Evolutionary conservation across 2,113 vertebrate genomes (phyloP), one percentile per base, ranked within the genome.

Genomic region (Anguilla rostrata): DNA sequence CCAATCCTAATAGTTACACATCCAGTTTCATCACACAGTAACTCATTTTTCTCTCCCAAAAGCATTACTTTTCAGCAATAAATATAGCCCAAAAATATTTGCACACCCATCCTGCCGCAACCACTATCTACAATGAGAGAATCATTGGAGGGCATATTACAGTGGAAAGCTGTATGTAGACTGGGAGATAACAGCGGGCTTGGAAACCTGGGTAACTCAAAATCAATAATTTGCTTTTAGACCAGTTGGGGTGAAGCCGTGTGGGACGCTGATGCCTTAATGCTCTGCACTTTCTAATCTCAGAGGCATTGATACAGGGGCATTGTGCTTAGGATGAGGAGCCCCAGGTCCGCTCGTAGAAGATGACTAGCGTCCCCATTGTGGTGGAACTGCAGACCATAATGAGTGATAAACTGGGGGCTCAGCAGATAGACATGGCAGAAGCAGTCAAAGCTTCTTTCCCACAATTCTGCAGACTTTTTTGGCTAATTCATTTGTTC

Each of bases 171-270:
- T 94, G 95, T 87, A 95, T 7, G 95, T 88, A 90, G 94, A 94
- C 95, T 94, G 93, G 20, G 94, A 95, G 94, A 95, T 95, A 95
- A 75, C 20, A 34, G 71, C 11, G n/a, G 71, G 71, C 26, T 75
- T 26, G 56, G 26, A 20, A 96, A 96, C 94, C 93, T 93, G 95
- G 95, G 95, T 95, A 96, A 95, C 94, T 96, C 94, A 95, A 96
- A 97, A 97, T 97, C 96, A 96, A 97, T 97, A 96, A 95, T 96
- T 95, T 95, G 96, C 95, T 96, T 96, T 96, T 96, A 96, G 95
- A 96, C 94, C 96, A 94, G 95, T 96, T 95, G 95, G 92, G 92
- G 89, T 92, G 94, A 94, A 93, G 94, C 96, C 95, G 95, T 83
- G 95, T 94, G 96, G 95, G 91, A 94, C 95, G 93, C 92, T 95